Conservation (phyloP, 23 tunicate species). For the Trididemnum miniatum region DNA sequence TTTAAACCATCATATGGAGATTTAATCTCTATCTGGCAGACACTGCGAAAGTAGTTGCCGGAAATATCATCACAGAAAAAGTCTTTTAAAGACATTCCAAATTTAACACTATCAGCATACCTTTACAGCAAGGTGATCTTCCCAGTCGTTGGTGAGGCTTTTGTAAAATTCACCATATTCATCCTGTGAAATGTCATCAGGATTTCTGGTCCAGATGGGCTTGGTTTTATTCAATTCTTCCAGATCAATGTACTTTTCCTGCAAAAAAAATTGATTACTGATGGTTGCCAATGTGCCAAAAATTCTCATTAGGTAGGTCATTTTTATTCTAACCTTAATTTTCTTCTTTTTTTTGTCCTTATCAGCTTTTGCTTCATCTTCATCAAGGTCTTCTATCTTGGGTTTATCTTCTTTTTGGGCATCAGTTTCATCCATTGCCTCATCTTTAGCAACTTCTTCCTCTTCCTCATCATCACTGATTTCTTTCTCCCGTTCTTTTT, state of each 20-base stretch:
- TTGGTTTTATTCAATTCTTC: conserved; percentile 98
- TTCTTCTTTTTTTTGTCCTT: conserved; percentile 88
- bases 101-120: too few relatives aligned
- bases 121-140: conserved; percentile 98
- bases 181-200: conserved; percentile 96
- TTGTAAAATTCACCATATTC: conserved; percentile 98
- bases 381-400: conserved; percentile 89
- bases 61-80: conserved; percentile 62
- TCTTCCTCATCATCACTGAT: conserved; percentile 92
- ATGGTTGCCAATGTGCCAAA: too few relatives aligned
- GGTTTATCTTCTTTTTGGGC: conserved; percentile 79
- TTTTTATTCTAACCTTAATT: conserved; percentile 48
- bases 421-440: conserved; percentile 48
- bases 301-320: not conserved
- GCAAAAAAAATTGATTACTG: not conserved
- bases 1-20: conserved; percentile 73
- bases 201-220: conserved; percentile 96
- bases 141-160: conserved; percentile 96
- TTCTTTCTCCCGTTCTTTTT: conserved; percentile 95
- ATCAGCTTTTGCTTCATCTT: conserved; percentile 68
- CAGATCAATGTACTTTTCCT: conserved; percentile 83
- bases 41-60: conserved; percentile 79
- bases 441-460: conserved; percentile 79
- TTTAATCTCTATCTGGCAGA: conserved; percentile 66
- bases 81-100: too few relatives aligned